Percentiles rank a stretch among this genome's conserved stretches.
phyloP scores from a whole-genome alignment of 2,888 invertebrate species.

The Miltochrista miniata region DNA sequence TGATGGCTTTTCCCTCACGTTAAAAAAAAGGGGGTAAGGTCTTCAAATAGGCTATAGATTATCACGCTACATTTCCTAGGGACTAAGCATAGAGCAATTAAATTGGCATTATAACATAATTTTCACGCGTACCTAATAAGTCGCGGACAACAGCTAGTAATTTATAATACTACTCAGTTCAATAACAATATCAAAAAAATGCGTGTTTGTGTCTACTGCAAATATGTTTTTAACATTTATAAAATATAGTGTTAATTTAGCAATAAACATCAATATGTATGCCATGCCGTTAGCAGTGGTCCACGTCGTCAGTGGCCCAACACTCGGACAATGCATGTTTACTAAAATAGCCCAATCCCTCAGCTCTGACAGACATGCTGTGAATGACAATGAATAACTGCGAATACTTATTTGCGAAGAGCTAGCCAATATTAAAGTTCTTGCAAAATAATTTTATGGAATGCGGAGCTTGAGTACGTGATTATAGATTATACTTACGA shows the following conservation, averaged over 20 bases:
- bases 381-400: slow-evolving; percentile 45
- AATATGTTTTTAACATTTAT: not conserved
- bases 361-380: slow-evolving; percentile 33
- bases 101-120: no score
- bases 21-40: no score
- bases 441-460: slow-evolving; percentile 31
- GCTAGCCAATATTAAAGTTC: slow-evolving; percentile 17
- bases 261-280: slow-evolving; percentile 37
- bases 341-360: slow-evolving; percentile 44
- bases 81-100: no score
- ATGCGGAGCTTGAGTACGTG: slow-evolving; percentile 9
- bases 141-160: no score
- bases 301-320: slow-evolving; percentile 41
- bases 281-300: slow-evolving; percentile 9
- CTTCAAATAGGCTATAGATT: no score
- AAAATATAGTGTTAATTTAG: slow-evolving; percentile 24
- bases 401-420: not conserved
- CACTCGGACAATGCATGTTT: slow-evolving; percentile 46
- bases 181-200: not conserved
- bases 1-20: no score
- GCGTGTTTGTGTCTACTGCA: not conserved
- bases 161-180: not conserved
- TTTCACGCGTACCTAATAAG: no score
- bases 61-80: no score
- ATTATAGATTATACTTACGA: not conserved